phyloP scores from a whole-genome alignment of 2,888 invertebrate genomes.

The Euzophera pinguis region DNA sequence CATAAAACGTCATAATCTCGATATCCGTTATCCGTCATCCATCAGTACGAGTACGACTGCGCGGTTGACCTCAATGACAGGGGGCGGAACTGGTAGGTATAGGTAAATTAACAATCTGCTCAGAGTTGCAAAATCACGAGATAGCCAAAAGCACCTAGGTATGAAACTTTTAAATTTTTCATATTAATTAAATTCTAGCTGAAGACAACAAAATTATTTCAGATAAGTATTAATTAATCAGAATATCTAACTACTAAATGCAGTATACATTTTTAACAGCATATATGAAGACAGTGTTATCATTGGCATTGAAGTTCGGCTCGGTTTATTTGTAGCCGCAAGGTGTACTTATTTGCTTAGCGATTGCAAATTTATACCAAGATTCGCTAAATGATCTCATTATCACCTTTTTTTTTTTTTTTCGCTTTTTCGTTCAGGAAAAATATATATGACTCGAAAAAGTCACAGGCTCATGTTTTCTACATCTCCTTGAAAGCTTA shows the following conservation, averaged over 20 bases:
- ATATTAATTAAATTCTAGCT: neutral
- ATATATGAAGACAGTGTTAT: neutral
- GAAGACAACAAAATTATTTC: neutral
- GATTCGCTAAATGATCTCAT: neutral
- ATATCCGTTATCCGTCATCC: constrained; percentile 37
- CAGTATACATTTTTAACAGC: neutral
- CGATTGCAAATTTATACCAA: neutral
- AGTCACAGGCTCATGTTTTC: no score
- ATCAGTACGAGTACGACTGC: constrained; percentile 48
- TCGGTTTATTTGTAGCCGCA: neutral
- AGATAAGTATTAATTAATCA: neutral
- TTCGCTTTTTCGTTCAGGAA: no score
- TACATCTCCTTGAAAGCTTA: no score
- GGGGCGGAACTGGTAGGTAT: constrained; percentile 38
- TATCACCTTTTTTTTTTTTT: no score
- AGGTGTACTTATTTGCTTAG: neutral
- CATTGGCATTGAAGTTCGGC: neutral
- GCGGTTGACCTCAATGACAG: constrained; percentile 56
- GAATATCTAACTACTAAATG: no score
- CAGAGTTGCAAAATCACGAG: neutral
- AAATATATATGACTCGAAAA: no score
- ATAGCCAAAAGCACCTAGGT: no score
- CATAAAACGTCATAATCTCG: constrained; percentile 28
- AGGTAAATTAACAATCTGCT: constrained; percentile 29
- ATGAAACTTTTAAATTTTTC: no score